phyloP scores from a whole-genome alignment of 2,888 invertebrate species.

The Nysson spinosus region DNA sequence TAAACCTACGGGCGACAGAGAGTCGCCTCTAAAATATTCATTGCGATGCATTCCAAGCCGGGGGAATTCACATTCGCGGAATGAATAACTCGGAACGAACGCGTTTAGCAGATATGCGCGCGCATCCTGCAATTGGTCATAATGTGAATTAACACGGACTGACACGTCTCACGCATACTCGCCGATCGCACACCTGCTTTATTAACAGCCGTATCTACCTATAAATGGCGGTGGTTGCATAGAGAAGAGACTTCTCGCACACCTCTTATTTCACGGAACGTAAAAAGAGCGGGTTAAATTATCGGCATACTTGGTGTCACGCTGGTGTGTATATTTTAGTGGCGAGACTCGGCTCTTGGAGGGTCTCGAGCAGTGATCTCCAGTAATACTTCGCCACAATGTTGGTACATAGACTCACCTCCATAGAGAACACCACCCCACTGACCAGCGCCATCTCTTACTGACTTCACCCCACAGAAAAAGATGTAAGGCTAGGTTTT shows the following conservation, averaged over 20 bases:
- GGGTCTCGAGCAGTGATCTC: conserved; percentile 36
- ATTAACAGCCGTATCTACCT: conserved; percentile 61
- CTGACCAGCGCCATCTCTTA: too few species aligned
- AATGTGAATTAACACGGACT: conserved; percentile 58
- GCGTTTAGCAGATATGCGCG: conserved; percentile 23
- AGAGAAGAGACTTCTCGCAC: conserved; percentile 15
- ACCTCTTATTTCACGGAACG: neutral
- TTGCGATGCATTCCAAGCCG: conserved; percentile 15
- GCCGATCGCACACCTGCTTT: conserved; percentile 65
- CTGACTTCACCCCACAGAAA: too few species aligned
- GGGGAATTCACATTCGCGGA: conserved; percentile 42
- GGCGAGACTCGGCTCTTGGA: conserved; percentile 11
- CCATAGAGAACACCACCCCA: too few species aligned
- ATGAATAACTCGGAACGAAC: conserved; percentile 58
- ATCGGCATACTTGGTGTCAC: conserved; percentile 48
- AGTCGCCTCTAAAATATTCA: neutral
- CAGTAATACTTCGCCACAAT: conserved; percentile 31
- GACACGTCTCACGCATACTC: conserved; percentile 33
- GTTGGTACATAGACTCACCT: too few species aligned
- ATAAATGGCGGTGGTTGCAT: conserved; percentile 27
- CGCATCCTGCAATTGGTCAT: conserved; percentile 59
- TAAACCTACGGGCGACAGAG: too few species aligned
- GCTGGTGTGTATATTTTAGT: conserved; percentile 39
- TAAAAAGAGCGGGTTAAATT: conserved; percentile 42
- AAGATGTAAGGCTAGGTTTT: conserved; percentile 43